Conservation (phyloP, 2,888 invertebrate genomes). For the Catonia carolina region DNA sequence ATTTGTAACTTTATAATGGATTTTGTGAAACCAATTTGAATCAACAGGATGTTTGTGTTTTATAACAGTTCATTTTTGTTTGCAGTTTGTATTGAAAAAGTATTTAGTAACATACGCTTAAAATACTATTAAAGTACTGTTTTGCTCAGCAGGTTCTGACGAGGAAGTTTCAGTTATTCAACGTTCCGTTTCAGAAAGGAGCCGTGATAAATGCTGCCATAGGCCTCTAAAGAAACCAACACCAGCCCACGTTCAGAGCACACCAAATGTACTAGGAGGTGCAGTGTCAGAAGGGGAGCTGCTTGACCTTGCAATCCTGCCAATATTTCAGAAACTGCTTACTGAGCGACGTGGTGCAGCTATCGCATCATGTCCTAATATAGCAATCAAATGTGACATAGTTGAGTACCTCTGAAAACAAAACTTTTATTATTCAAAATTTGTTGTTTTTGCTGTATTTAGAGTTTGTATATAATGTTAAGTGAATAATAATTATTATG, state of each 20-base stretch:
- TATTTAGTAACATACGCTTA: too few relatives aligned
- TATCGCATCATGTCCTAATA: conserved; percentile 87
- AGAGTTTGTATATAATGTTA: too few relatives aligned
- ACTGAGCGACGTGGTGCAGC: conserved; percentile 73
- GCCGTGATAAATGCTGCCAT: conserved; percentile 41
- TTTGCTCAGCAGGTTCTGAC: conserved; percentile 28
- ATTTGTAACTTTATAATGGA: too few relatives aligned
- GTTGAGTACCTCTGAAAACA: conserved; percentile 76
- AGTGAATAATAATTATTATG: too few relatives aligned
- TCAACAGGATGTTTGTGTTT: too few relatives aligned
- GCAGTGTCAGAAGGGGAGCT: conserved; percentile 79
- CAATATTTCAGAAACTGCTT: conserved; percentile 86
- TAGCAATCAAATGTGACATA: conserved; percentile 92
- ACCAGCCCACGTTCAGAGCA: conserved; percentile 52
- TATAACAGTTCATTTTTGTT: too few relatives aligned
- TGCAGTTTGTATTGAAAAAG: too few relatives aligned
- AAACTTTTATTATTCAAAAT: too few relatives aligned
- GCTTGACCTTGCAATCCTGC: conserved; percentile 77
- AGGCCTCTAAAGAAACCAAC: conserved; percentile 33
- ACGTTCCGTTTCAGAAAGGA: conserved; percentile 46
- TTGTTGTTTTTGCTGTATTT: too few relatives aligned
- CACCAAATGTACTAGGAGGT: conserved; percentile 49
- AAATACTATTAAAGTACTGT: too few relatives aligned
- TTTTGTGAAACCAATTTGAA: too few relatives aligned
- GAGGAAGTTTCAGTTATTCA: conserved; percentile 41